These are phyloP conservation scores for Didymodactylos carnosus DNA, from an alignment of 2,888 invertebrate genomes.

Conservation along the genomic window DNA sequence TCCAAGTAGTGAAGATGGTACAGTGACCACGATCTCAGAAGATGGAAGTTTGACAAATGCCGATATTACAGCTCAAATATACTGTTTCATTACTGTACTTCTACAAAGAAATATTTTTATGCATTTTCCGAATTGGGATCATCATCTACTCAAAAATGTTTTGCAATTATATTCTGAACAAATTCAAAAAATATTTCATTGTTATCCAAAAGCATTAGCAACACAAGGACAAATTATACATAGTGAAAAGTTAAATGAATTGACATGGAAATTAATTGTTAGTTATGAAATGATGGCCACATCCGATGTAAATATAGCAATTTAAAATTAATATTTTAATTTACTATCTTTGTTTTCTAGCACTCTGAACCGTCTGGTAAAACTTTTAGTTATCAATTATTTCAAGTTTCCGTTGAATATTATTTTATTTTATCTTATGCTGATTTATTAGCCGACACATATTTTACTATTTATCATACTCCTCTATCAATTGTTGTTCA, in stretches of 20 bases:
- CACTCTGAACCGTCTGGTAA: no score
- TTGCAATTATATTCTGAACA: background rate
- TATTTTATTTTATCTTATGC: background rate
- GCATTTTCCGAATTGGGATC: background rate
- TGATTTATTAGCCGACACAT: background rate
- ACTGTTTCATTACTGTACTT: background rate
- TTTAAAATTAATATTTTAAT: no score
- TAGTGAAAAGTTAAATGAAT: background rate
- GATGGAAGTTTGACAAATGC: no score
- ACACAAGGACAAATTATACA: background rate
- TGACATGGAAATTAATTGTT: background rate
- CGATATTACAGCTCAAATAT: background rate
- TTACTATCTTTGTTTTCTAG: no score
- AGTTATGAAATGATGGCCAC: background rate
- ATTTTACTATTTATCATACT: background rate
- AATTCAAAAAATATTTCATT: background rate
- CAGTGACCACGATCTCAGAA: no score
- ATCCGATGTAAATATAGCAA: no score
- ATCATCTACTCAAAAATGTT: background rate
- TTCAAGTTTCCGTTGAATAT: background rate
- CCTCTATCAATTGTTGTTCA: background rate
- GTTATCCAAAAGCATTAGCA: no score
- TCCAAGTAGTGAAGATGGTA: background rate
- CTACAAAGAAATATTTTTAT: background rate
- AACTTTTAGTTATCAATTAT: no score